These are phyloP conservation scores for Pseudolaguvia tuberculata DNA, from an alignment of 2,113 vertebrate genomes.

Conservation along the genomic window DNA sequence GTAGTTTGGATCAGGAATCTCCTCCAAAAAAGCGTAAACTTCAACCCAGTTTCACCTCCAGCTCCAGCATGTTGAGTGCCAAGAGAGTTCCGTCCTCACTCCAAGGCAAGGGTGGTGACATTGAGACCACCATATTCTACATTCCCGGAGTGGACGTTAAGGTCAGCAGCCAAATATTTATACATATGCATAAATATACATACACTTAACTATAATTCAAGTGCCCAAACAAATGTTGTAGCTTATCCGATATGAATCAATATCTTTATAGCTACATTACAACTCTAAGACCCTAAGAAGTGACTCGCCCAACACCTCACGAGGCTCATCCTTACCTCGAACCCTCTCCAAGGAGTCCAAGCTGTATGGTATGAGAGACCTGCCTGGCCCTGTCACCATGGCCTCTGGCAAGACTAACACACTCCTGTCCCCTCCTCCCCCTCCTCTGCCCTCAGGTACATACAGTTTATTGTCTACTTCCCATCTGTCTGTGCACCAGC, in stretches of 20 bases:
- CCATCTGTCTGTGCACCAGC: neutral
- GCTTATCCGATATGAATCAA: neutral
- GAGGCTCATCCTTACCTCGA: conserved; percentile 94
- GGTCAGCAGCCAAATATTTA: conserved; percentile 63
- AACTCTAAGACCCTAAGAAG: conserved; percentile 97
- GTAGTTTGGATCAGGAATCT: conserved; percentile 93
- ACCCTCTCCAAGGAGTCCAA: conserved; percentile 98
- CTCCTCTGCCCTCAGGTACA: conserved; percentile 95
- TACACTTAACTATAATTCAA: neutral
- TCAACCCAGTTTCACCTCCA: conserved; percentile 84
- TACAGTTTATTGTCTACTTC: conserved; percentile 50
- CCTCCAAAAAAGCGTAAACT: conserved; percentile 95
- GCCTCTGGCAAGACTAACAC: conserved; percentile 88
- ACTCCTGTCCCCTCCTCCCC: conserved; percentile 88
- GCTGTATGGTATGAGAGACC: conserved; percentile 98
- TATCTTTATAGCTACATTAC: conserved; percentile 83
- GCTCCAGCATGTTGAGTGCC: conserved; percentile 81
- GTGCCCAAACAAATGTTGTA: neutral
- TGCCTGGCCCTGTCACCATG: conserved; percentile 72
- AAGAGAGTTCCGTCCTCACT: conserved; percentile 92
- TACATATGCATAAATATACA: neutral
- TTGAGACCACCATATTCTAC: conserved; percentile 96
- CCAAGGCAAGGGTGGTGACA: conserved; percentile 87
- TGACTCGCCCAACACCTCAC: conserved; percentile 88
- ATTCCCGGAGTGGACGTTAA: conserved; percentile 98